Percentiles rank a stretch among this genome's conserved stretches.
Conservation (phyloP, 30 jellyfish, hydroid and myxozoan genomes). For the Haliclystus octoradiatus region DNA sequence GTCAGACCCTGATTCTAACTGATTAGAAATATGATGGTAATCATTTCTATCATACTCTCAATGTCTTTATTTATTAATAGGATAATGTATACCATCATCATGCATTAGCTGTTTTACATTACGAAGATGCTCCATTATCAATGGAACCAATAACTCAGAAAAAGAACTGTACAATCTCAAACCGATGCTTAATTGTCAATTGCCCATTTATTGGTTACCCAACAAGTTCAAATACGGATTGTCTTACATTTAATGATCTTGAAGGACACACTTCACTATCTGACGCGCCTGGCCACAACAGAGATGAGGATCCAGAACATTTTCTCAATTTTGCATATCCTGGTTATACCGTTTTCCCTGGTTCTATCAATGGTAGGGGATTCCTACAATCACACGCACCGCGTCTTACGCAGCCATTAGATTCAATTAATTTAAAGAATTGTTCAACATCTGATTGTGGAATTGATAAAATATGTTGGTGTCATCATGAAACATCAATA, state of each 20-base stretch:
- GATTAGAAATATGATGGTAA: too few relatives aligned
- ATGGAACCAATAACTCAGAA: slow-evolving; percentile 48
- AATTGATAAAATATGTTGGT: slow-evolving; percentile 64
- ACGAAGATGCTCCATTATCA: slow-evolving; percentile 58
- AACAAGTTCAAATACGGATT: slow-evolving; percentile 21
- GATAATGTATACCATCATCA: too few relatives aligned
- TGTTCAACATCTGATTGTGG: slow-evolving; percentile 81
- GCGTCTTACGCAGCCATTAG: slow-evolving; percentile 61
- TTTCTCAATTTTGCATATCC: slow-evolving; percentile 80
- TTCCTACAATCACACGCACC: slow-evolving; percentile 78
- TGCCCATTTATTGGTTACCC: slow-evolving; percentile 83
- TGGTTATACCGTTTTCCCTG: slow-evolving; percentile 70
- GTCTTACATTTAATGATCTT: slow-evolving; percentile 59
- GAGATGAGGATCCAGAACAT: slow-evolving; percentile 48
- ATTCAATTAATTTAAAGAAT: slow-evolving; percentile 48
- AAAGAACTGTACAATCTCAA: slow-evolving; percentile 11
- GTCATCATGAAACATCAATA: slow-evolving; percentile 57
- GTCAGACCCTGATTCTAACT: too few relatives aligned
- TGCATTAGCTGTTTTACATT: slow-evolving; percentile 84
- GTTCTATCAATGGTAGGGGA: slow-evolving; percentile 81
- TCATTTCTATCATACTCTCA: too few relatives aligned
- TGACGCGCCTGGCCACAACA: slow-evolving; percentile 40
- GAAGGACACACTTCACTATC: slow-evolving; percentile 18
- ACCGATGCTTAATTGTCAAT: slow-evolving; percentile 50
- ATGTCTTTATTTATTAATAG: too few relatives aligned